phyloP scores from a whole-genome alignment of 2,797 vertebrate species.

The Simalia tracyae region DNA sequence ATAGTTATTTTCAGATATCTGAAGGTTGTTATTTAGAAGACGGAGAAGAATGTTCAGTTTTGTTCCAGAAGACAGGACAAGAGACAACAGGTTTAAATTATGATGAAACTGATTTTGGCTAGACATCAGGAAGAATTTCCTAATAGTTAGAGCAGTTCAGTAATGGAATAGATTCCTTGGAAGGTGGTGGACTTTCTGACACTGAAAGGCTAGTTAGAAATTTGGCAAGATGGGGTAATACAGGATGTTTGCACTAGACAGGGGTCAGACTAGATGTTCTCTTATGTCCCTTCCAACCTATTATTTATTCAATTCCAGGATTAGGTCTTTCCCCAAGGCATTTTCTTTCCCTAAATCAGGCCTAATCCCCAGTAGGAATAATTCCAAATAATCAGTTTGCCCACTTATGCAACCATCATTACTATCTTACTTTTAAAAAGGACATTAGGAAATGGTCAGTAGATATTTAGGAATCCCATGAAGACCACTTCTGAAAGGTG shows the following conservation, averaged over 20 bases:
- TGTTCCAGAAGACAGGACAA: not conserved
- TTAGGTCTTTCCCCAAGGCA: not conserved
- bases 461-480: not conserved
- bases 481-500: not conserved
- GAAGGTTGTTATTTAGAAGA: not conserved
- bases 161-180: not conserved
- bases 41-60: not conserved
- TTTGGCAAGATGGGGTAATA: not conserved
- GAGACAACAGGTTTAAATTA: not conserved
- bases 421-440: not conserved
- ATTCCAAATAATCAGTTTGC: not conserved
- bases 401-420: not conserved
- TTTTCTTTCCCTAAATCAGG: not conserved
- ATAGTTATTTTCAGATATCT: not conserved
- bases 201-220: not conserved
- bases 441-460: not conserved
- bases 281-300: not conserved
- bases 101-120: not conserved
- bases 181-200: not conserved
- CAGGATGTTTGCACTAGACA: not conserved
- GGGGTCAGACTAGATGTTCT: not conserved
- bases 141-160: not conserved
- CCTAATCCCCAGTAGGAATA: not conserved
- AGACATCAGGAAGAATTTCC: not conserved
- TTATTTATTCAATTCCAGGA: not conserved